Percentiles rank a stretch among this genome's conserved stretches.
Conservation (phyloP, 2,888 invertebrate genomes). For the Pachliopta kotzebuea region DNA sequence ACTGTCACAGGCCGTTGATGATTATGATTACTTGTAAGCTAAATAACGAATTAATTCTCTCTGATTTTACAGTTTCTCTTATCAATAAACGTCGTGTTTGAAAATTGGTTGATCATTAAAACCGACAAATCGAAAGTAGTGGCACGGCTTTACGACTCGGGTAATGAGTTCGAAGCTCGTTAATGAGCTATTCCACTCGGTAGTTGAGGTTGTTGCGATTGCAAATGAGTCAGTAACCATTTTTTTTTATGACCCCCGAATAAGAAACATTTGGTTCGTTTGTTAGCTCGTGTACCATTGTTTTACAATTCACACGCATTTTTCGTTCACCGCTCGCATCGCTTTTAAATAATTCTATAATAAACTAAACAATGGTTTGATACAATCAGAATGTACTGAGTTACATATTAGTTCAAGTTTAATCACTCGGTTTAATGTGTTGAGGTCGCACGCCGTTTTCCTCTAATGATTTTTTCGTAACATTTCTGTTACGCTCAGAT, state of each 20-base stretch:
- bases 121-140: slow-evolving; percentile 22
- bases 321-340: slow-evolving; percentile 4
- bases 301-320: slow-evolving; percentile 14
- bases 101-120: slow-evolving; percentile 20
- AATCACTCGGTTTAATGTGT: slow-evolving; percentile 16
- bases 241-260: background rate
- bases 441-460: slow-evolving; percentile 23
- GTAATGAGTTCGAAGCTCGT: slow-evolving; percentile 34
- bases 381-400: slow-evolving; percentile 12
- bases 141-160: slow-evolving; percentile 22
- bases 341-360: slow-evolving; percentile 8
- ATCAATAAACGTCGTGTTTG: slow-evolving; percentile 8
- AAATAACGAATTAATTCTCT: too few relatives aligned
- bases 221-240: slow-evolving; percentile 5
- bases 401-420: slow-evolving; percentile 14
- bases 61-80: slow-evolving; percentile 2
- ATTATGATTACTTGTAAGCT: too few relatives aligned
- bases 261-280: background rate
- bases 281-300: slow-evolving; percentile 13
- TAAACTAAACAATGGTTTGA: slow-evolving; percentile 15
- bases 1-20: too few relatives aligned
- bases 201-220: slow-evolving; percentile 9
- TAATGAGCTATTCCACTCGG: slow-evolving; percentile 33
- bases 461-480: slow-evolving; percentile 27
- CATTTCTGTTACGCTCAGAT: slow-evolving; percentile 25